Evolutionary conservation across 1,140 invertebrate genomes (phyloP), one percentile per base, ranked within the genome.

Genomic region (Aphidius ervi): DNA sequence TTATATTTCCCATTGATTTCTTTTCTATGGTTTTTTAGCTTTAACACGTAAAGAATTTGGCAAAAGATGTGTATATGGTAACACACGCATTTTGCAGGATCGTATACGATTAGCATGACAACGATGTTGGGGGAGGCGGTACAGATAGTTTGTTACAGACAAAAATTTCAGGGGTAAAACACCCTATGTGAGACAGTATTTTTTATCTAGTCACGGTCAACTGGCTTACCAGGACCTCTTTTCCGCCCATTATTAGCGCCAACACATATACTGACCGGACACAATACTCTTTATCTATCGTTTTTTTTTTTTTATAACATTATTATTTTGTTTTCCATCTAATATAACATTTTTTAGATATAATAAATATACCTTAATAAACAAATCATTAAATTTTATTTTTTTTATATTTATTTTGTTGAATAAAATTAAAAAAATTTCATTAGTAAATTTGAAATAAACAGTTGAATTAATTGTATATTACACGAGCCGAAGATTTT

Each of bases 141-240:
- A 31, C 49, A 54, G 68, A 67, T 54, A 72, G 70, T 72, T 73
- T 71, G 67, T 72, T 68, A 67, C 67, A 62, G 60, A 57, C 53
- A 58, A 55, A 45, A 60, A 37, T 31, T 31, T 9, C 5, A 53
- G 46, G 56, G 43, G 58, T 23, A 23, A 37, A 37, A 3, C 42
- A 46, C 46, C 37, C 55, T n/a, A 53, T 63, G 72, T 68, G 58
- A 7, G 74, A 75, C 76, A 77, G 73, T 80, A 80, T 80, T 80
- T 80, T 80, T 80, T 80, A 80, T 80, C 78, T 80, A 77, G 78
- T 79, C 78, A 80, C 78, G 78, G 78, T 80, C 78, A 80, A 80
- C 78, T 79, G 76, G 72, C 76, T 76, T 73, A 73, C 69, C 65
- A 62, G 40, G 23, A 49, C 67, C 69, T 39, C 68, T 70, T 73